Conservation (phyloP, 2,797 vertebrate genomes). For the Crypturellus tataupa region DNA sequence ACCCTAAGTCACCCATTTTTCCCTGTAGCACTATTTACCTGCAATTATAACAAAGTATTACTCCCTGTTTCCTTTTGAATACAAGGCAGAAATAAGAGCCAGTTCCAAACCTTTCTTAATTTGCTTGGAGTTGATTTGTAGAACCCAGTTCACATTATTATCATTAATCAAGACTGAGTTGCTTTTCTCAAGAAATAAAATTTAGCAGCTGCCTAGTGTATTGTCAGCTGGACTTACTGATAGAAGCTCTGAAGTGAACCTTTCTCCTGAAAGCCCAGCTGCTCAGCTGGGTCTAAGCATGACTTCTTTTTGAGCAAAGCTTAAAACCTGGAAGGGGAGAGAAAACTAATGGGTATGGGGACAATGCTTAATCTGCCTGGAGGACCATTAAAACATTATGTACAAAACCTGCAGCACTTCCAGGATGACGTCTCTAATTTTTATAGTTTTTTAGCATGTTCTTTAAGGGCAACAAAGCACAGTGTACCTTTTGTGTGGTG, state of each 20-base stretch:
- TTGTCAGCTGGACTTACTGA: not conserved
- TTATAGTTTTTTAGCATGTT: conserved; percentile 39
- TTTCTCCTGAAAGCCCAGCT: not conserved
- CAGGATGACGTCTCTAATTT: conserved; percentile 29
- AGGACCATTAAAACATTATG: not conserved
- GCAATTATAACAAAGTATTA: not conserved
- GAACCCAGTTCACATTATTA: not conserved
- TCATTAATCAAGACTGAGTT: not conserved
- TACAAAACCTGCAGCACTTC: conserved; percentile 22
- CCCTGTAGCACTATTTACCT: not conserved
- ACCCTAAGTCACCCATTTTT: not conserved
- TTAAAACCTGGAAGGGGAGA: not conserved
- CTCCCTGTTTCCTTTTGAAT: conserved; percentile 6
- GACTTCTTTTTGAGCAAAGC: not conserved
- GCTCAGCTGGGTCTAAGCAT: too few relatives aligned
- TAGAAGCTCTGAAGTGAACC: not conserved
- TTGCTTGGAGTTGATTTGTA: not conserved
- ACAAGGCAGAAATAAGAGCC: not conserved
- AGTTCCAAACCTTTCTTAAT: not conserved
- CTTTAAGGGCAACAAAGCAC: conserved; percentile 51
- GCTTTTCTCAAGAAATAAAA: not conserved
- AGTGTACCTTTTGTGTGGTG: conserved; percentile 62
- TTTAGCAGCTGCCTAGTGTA: not conserved
- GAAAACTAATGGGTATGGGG: not conserved
- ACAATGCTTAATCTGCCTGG: not conserved